A percentile compares a stretch with the other conserved stretches of the same genome.
Conservation (phyloP, 2,888 invertebrate genomes). For the Byasa hedistus region DNA sequence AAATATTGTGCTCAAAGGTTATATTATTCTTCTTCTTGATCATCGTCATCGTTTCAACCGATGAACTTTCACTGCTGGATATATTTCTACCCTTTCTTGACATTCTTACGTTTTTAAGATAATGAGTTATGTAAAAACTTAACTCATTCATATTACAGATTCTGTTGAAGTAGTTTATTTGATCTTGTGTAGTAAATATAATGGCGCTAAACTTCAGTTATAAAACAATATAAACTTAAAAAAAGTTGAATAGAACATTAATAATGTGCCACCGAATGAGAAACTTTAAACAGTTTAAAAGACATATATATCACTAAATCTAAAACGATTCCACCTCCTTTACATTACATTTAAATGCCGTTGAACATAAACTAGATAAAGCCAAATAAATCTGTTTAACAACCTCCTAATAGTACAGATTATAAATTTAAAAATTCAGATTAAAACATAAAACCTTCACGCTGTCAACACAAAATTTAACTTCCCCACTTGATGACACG, state of each 20-base stretch:
- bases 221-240: too few relatives aligned
- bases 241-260: neutral
- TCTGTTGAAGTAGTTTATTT: too few relatives aligned
- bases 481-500: constrained; percentile 67
- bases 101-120: too few relatives aligned
- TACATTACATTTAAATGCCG: constrained; percentile 30
- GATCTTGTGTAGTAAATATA: too few relatives aligned
- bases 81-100: too few relatives aligned
- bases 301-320: constrained; percentile 6
- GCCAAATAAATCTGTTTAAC: constrained; percentile 47
- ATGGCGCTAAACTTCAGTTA: too few relatives aligned
- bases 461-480: constrained; percentile 77
- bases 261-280: constrained; percentile 22
- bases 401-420: constrained; percentile 57
- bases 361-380: constrained; percentile 59
- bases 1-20: too few relatives aligned
- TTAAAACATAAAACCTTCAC: constrained; percentile 77
- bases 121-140: too few relatives aligned
- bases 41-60: too few relatives aligned
- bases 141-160: too few relatives aligned
- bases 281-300: neutral
- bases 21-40: too few relatives aligned
- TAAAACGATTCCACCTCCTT: constrained; percentile 10
- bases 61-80: too few relatives aligned
- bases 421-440: constrained; percentile 67